These are phyloP conservation scores for Cygnus olor DNA, from an alignment of 2,797 vertebrate species.

Conservation along the genomic window DNA sequence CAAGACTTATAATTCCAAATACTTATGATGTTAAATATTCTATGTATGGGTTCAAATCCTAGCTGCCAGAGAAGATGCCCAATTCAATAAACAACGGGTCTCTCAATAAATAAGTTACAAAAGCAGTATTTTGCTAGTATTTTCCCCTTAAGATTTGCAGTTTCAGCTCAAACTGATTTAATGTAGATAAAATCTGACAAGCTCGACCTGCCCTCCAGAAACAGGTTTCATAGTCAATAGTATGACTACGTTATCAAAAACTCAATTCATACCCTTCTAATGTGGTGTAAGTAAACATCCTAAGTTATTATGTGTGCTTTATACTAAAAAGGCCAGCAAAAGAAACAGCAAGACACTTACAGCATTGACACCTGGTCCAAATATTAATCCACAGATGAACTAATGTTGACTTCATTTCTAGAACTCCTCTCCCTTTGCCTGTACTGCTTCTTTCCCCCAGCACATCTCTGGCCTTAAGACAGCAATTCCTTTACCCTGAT, in stretches of 20 bases:
- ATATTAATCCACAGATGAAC: not conserved
- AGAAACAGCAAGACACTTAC: not conserved
- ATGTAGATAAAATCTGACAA: not conserved
- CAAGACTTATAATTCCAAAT: not conserved
- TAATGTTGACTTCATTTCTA: not conserved
- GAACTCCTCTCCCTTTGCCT: not conserved
- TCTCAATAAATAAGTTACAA: not conserved
- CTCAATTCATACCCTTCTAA: not conserved
- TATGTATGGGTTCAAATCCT: not conserved
- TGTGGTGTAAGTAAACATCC: not conserved
- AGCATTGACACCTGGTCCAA: not conserved
- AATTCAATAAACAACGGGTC: not conserved
- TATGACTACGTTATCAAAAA: not conserved
- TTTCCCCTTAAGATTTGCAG: not conserved
- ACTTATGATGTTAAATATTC: not conserved
- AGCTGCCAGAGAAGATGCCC: not conserved
- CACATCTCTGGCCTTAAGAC: fast-evolving
- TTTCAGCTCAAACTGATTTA: not conserved
- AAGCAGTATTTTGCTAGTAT: not conserved
- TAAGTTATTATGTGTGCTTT: not conserved
- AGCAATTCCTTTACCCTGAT: not conserved
- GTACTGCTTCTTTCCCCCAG: not conserved
- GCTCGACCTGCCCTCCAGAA: not conserved
- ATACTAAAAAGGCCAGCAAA: not conserved
- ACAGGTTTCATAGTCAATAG: not conserved